These are phyloP conservation scores for Myzus persicae DNA, from an alignment of 1,140 invertebrate genomes.

Conservation along the genomic window DNA sequence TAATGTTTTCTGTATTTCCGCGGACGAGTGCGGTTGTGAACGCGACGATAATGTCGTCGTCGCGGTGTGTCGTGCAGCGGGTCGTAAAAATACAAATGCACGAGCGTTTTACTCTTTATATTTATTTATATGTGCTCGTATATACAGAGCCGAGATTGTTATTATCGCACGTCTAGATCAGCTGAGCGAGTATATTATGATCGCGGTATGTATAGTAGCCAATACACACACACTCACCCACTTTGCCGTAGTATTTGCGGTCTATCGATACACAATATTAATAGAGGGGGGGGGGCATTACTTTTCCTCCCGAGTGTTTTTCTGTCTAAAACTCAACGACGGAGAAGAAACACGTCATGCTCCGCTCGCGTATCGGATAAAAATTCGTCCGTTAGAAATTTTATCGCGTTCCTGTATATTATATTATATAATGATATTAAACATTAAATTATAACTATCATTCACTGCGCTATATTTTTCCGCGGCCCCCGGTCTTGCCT, in stretches of 20 bases:
- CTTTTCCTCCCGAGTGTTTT: background rate
- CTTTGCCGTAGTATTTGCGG: background rate
- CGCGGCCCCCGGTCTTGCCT: background rate
- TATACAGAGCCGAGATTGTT: background rate
- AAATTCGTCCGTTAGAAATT: background rate
- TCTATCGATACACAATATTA: background rate
- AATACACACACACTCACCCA: background rate
- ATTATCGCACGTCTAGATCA: constrained; percentile 15
- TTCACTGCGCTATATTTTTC: background rate
- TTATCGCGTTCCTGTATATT: background rate
- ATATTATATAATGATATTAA: background rate
- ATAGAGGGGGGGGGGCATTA: background rate
- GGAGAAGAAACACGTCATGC: background rate
- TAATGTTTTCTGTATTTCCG: background rate
- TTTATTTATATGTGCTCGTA: background rate
- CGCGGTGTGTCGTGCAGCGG: background rate
- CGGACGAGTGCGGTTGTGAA: background rate
- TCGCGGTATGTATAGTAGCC: background rate
- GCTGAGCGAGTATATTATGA: background rate
- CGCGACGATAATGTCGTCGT: background rate
- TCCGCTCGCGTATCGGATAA: background rate
- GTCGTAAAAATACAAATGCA: background rate
- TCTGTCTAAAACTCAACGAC: background rate
- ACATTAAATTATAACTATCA: background rate
- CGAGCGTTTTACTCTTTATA: background rate